phyloP scores from a whole-genome alignment of 2,797 vertebrate genomes.

The Morelia viridis region DNA sequence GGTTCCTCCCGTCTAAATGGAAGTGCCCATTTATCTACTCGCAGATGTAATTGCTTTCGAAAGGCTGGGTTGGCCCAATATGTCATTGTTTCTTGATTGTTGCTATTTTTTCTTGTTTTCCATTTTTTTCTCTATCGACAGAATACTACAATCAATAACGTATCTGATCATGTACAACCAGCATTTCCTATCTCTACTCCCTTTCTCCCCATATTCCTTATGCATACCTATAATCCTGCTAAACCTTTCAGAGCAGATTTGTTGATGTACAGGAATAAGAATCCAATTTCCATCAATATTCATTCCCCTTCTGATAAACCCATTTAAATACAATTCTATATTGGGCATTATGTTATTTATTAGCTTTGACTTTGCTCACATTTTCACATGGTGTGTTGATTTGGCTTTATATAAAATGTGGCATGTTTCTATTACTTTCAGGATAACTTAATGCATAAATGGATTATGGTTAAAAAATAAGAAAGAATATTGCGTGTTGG shows the following conservation, averaged over 20 bases:
- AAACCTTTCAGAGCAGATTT: background rate
- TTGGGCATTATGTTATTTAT: slow-evolving; percentile 36
- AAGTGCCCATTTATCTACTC: too few relatives aligned
- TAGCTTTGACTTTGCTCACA: slow-evolving; percentile 43
- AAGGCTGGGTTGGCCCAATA: too few relatives aligned
- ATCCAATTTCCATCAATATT: background rate
- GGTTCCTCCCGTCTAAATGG: too few relatives aligned
- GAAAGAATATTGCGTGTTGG: background rate
- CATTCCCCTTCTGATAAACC: background rate
- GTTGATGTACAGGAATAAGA: background rate
- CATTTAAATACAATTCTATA: background rate
- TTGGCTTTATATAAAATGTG: background rate
- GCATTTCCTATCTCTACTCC: background rate
- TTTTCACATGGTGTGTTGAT: slow-evolving; percentile 4
- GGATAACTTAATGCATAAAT: background rate
- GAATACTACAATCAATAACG: slow-evolving; percentile 40
- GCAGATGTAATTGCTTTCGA: too few relatives aligned
- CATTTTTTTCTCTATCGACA: slow-evolving; percentile 33
- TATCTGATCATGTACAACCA: background rate
- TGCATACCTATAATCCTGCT: background rate
- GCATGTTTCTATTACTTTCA: background rate
- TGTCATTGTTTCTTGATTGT: background rate
- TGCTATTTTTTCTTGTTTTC: slow-evolving; percentile 21
- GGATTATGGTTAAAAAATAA: background rate
- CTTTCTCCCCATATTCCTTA: background rate